Conservation (phyloP, 53 echinoderm and acorn worm genomes). For the Henricia sp. region DNA sequence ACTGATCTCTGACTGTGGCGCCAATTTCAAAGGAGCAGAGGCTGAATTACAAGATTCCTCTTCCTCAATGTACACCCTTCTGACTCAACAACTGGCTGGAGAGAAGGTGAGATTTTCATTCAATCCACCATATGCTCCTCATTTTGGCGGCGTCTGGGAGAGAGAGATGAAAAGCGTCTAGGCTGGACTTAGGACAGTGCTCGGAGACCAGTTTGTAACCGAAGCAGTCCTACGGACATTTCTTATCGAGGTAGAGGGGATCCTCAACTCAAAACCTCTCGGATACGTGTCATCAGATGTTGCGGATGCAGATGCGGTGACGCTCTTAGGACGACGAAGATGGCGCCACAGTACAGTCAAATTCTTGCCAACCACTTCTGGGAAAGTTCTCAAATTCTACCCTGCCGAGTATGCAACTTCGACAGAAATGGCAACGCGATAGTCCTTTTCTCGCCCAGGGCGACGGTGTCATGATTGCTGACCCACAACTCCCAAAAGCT, state of each 20-base stretch:
- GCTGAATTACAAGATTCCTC: conserved; percentile 33
- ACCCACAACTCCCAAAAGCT: no score
- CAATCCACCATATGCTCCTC: conserved; percentile 52
- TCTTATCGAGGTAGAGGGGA: conserved; percentile 48
- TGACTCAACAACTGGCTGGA: neutral
- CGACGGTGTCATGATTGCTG: no score
- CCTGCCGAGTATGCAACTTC: no score
- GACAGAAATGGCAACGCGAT: no score
- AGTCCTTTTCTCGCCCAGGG: no score
- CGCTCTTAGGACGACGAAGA: no score
- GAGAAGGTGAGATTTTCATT: conserved; percentile 8
- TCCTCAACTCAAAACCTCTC: conserved; percentile 68
- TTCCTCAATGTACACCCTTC: neutral
- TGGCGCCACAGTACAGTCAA: no score
- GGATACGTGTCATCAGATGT: no score
- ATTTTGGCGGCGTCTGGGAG: conserved; percentile 62
- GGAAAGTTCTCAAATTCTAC: no score
- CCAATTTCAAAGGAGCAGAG: conserved; percentile 58
- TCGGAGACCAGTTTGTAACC: conserved; percentile 35
- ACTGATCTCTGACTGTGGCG: conserved; percentile 41
- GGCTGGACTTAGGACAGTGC: conserved; percentile 6
- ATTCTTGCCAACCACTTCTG: no score
- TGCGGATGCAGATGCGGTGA: no score
- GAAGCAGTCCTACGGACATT: conserved; percentile 60
- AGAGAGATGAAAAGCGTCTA: conserved; percentile 38